Percentiles rank a stretch among this genome's conserved stretches.
Evolutionary conservation across 2,888 invertebrate species (phyloP).

Genomic region (Plebejus argus): DNA sequence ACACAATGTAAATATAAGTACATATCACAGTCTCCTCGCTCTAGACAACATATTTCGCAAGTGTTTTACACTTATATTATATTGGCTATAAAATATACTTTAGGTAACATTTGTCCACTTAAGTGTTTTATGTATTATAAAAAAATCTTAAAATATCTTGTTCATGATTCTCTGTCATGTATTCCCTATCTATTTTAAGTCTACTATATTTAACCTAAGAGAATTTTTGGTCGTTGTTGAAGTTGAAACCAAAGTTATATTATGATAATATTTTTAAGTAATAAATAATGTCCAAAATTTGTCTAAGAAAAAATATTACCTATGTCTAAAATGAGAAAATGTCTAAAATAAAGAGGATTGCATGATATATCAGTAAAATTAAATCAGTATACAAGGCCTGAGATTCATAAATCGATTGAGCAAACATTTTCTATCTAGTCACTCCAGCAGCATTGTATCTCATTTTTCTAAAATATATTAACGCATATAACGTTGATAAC

Average conservation of each 20-base stretch:
- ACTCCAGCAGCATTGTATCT: neutral
- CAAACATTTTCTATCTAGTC: neutral
- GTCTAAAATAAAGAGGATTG: neutral
- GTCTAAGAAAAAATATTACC: neutral
- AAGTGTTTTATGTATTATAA: neutral
- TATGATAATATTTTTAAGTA: neutral
- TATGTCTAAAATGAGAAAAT: neutral
- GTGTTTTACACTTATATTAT: neutral
- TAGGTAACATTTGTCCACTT: neutral
- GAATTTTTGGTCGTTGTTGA: neutral
- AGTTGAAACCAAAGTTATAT: neutral
- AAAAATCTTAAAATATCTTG: neutral
- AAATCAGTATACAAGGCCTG: neutral
- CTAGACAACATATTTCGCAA: neutral
- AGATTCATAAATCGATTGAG: neutral
- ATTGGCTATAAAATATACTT: neutral
- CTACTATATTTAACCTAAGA: neutral
- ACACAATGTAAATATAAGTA: conserved; percentile 34
- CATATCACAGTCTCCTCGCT: conserved; percentile 41
- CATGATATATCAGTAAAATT: neutral
- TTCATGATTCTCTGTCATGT: neutral
- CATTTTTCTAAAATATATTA: neutral
- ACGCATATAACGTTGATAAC: neutral
- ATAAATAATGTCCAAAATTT: neutral
- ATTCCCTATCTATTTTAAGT: neutral